Evolutionary conservation across 2,888 invertebrate species (phyloP), one percentile per base, ranked within the genome.

Genomic region (Margaritifera margaritifera): DNA sequence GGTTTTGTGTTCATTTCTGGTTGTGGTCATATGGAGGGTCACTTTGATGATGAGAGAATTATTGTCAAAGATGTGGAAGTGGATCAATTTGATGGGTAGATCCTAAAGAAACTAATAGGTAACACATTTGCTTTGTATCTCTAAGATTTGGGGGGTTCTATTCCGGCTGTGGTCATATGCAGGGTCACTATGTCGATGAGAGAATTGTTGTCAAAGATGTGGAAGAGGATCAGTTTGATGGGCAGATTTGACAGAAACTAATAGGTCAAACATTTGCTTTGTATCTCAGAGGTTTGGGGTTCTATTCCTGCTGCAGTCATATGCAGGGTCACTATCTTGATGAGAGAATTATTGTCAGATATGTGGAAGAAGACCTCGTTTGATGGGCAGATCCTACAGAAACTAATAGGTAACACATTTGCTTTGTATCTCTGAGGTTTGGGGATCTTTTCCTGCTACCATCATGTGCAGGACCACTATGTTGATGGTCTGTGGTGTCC

Each of bases 81-180:
- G 90, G 99, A 99, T 91, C 92, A 99, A 78, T 99, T 97, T 90
- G 99, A 99, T 92, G 99, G 99, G 0, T 98, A 99, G 91, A 94
- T 94, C 76, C 90, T 94, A 22, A 94, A 94, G 83, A 94, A 94
- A 88, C 88, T 94, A 5, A 90, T 94, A 71, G 91, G 91, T 86
- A 84, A 86, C 18, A 15, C 4, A 31, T 19, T 54, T 31, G 20
- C 2, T 0, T 51, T 59, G 50, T 6, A 60, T 59, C 24, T 11
- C 4, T 8, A 3, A 20, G 59, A 2, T 60, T 15, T 25, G 4
- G 20, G 2, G n/a, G 51, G n/a, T n/a, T 54, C n/a, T 0, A 19
- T 64, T n/a, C 22, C 42, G 6, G 24, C 27, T 18, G 24, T 11
- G 8, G 15, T 51, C n/a, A 42, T 62, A 11, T 62, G 15, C 18